Base-by-base conservation (phyloP, 2,888 invertebrate species). In the Drosophila hamatofila region DNA sequence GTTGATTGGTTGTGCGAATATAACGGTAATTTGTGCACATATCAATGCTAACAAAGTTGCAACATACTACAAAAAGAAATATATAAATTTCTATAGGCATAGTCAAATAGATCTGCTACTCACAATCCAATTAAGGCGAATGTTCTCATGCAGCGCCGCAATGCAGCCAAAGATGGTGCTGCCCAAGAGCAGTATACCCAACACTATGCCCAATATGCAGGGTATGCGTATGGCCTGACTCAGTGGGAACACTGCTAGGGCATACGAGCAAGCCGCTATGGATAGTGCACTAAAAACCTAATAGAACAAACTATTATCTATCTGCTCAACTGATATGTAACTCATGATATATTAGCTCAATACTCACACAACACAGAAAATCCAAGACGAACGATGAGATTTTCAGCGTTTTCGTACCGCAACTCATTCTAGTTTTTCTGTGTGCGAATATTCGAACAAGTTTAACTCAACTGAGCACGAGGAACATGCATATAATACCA, bases 301-400 rank as follows among this genome's bases (percentile, higher is more conserved):
- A 0, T 23, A 30, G 9, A 44, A 42, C 30, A 6, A 14, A 11
- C 11, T 39, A 16, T 35, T 21, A 51, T 9, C 16, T 21, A 35
- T 59, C 33, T 44, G 23, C 41, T 39, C 35, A 30, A 39, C 27
- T 55, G 52, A 77, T 80, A n/a, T n/a, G n/a, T n/a, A 61, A 41
- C 8, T n/a, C 23, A 23, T 11, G 23, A 12, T 37, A 37, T 52
- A 18, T 16, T 23, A 3, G 35, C 3, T 9, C 16, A 42, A 4
- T 27, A 89, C 91, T 91, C 68, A 91, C 91, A 68, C 83, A 90
- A 60, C 92, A 91, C 25, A 92, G 61, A 63, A 91, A 83, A 75
- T 91, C 91, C 74, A 91, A 81, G 33, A 91, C 56, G 58, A 90
- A 89, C 57, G 89, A 81, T 18, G 78, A 64, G 57, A 90, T 83